These are phyloP conservation scores for Eugnorisma glareosa DNA, from an alignment of 2,888 invertebrate species.

Conservation along the genomic window DNA sequence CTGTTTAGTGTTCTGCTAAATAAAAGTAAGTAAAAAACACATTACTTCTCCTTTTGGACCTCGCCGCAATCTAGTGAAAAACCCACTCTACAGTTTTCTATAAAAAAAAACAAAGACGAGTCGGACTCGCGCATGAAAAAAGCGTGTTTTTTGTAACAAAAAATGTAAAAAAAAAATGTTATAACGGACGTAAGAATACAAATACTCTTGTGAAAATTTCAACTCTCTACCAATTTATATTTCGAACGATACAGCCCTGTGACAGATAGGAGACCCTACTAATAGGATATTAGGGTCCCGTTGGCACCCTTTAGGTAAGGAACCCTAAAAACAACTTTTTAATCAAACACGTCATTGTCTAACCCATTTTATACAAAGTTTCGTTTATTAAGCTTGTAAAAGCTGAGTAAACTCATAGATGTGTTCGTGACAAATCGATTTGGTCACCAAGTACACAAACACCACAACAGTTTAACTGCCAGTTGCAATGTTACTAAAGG, in stretches of 20 bases:
- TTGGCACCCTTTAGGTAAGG: not conserved
- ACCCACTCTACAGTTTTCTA: not conserved
- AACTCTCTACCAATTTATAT: not conserved
- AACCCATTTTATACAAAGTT: conserved; percentile 8
- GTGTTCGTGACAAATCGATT: not conserved
- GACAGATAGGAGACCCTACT: not conserved
- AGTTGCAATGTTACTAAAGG: too few species aligned
- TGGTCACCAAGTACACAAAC: conserved; percentile 12
- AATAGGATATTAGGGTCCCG: not conserved
- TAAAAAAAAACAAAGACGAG: not conserved
- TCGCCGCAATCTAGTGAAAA: too few species aligned
- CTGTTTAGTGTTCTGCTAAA: not conserved
- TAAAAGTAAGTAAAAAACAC: not conserved
- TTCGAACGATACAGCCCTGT: not conserved
- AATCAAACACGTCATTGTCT: not conserved
- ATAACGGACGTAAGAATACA: not conserved
- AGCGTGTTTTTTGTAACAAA: not conserved
- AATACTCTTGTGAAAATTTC: not conserved
- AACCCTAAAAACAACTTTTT: not conserved
- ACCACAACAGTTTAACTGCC: not conserved
- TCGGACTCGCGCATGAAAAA: not conserved
- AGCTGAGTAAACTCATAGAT: not conserved
- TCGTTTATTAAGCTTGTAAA: conserved; percentile 5
- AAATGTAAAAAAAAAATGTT: not conserved
- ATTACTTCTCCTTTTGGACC: too few species aligned